phyloP scores from a whole-genome alignment of 2,113 vertebrate species.

The Amblyornis subalaris region DNA sequence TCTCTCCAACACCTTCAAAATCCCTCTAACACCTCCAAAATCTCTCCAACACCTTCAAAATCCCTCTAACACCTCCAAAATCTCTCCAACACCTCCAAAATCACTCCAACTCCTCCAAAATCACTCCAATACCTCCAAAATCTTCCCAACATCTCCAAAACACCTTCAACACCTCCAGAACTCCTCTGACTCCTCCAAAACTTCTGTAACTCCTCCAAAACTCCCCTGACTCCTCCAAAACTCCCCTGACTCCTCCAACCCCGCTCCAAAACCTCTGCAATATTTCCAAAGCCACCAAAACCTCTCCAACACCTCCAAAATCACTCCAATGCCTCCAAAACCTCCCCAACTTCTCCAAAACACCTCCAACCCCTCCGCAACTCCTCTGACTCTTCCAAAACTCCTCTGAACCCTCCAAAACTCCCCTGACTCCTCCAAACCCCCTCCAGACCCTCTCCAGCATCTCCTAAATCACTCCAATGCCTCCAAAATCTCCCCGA shows the following conservation, averaged over 20 bases:
- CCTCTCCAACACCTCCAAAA: no score
- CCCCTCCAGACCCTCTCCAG: no score
- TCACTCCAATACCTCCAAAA: no score
- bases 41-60: rapidly evolving
- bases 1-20: neutral
- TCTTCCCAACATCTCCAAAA: no score
- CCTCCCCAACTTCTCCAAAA: no score
- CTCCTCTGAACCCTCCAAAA: neutral
- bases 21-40: neutral
- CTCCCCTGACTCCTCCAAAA: neutral
- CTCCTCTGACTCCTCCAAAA: no score
- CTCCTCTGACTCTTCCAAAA: neutral
- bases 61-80: neutral
- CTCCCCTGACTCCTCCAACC: neutral
- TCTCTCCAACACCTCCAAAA: neutral
- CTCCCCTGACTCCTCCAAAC: neutral
- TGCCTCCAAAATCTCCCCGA: neutral
- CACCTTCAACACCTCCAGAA: neutral
- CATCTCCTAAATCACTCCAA: no score
- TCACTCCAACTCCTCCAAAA: neutral
- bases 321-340: neutral
- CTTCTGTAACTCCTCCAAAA: no score
- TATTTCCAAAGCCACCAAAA: neutral
- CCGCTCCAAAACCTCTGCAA: rapidly evolving
- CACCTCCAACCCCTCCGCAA: neutral